These are phyloP conservation scores for Caenorhabditis elegans DNA, from an alignment of 1,140 invertebrate genomes.

Conservation along the genomic window DNA sequence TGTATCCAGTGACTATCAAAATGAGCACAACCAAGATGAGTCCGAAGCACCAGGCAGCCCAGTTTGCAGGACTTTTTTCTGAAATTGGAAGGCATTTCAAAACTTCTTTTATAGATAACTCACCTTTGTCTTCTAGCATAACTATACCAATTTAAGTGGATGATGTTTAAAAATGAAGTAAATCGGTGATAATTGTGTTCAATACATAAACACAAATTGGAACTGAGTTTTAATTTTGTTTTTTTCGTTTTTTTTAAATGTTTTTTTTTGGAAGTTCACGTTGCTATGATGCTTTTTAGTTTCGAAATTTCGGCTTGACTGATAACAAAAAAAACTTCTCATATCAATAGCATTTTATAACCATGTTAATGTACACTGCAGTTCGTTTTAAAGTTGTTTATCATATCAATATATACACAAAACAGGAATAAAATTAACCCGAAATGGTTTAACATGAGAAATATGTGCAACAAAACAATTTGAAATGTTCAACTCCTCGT, in stretches of 20 bases:
- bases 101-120: too few relatives aligned
- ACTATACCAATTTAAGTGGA: background rate
- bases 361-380: too few relatives aligned
- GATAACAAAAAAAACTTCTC: too few relatives aligned
- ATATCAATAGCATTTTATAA: too few relatives aligned
- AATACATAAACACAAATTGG: background rate
- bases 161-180: background rate
- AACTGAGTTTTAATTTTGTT: background rate
- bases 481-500: slow-evolving; percentile 20
- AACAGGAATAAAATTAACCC: background rate
- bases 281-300: too few relatives aligned
- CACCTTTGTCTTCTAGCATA: background rate
- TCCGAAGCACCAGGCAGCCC: background rate
- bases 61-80: background rate
- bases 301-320: too few relatives aligned
- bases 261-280: background rate
- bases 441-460: too few relatives aligned
- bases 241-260: background rate
- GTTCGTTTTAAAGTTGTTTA: too few relatives aligned
- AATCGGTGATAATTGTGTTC: background rate
- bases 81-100: too few relatives aligned
- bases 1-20: background rate
- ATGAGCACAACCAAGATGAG: background rate
- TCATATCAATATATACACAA: background rate
- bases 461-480: too few relatives aligned